Evolutionary conservation across 2,113 vertebrate genomes (phyloP).

Genomic region (Percopsis transmontana): DNA sequence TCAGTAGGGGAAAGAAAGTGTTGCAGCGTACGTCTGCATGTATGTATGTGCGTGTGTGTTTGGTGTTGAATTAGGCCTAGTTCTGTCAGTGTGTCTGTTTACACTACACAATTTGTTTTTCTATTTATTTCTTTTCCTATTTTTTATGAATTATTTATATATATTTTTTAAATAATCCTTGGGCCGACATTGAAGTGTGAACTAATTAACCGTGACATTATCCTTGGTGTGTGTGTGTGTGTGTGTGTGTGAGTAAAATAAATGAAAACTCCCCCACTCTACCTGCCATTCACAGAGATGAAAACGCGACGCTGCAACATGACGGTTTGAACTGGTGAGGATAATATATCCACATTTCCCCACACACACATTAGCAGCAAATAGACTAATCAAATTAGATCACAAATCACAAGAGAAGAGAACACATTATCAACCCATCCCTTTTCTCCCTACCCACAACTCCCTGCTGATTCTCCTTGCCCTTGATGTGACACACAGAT

Average conservation of each 20-base stretch:
- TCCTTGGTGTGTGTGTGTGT: slow-evolving; percentile 41
- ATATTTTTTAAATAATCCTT: slow-evolving; percentile 11
- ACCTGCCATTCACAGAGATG: slow-evolving; percentile 72
- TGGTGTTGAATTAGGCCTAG: slow-evolving; percentile 27
- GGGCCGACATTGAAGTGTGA: slow-evolving; percentile 43
- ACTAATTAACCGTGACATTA: slow-evolving; percentile 53
- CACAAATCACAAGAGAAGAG: slow-evolving; percentile 46
- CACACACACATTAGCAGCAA: slow-evolving; percentile 44
- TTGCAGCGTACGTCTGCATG: slow-evolving; percentile 11
- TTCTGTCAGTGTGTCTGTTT: slow-evolving; percentile 24
- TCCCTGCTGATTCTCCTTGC: slow-evolving; percentile 48
- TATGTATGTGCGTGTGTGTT: too few species aligned
- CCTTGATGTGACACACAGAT: slow-evolving; percentile 56
- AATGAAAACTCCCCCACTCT: slow-evolving; percentile 61
- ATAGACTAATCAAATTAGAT: slow-evolving; percentile 63
- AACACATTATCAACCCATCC: slow-evolving; percentile 34
- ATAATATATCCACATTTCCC: slow-evolving; percentile 64
- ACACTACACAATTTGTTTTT: slow-evolving; percentile 38
- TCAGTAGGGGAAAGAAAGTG: slow-evolving; percentile 17
- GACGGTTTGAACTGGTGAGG: slow-evolving; percentile 78
- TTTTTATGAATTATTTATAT: slow-evolving; percentile 42
- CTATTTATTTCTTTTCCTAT: slow-evolving; percentile 45
- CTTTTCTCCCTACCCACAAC: slow-evolving; percentile 16
- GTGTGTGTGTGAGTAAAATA: slow-evolving; percentile 41
- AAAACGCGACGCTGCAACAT: slow-evolving; percentile 70